Conservation (phyloP, 1,140 invertebrate species). For the Chelonus insularis region DNA sequence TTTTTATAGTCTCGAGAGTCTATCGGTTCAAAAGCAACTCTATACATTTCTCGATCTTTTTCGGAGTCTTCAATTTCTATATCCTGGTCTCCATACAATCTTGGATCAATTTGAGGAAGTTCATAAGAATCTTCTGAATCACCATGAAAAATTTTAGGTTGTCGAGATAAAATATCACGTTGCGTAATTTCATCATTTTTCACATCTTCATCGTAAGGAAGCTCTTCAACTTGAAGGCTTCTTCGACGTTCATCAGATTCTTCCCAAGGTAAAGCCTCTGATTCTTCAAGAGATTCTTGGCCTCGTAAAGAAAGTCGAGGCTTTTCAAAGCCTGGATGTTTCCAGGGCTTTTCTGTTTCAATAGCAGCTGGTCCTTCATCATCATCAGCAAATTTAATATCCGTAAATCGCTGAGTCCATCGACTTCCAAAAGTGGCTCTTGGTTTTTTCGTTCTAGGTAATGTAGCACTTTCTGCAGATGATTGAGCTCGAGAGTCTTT, state of each 20-base stretch:
- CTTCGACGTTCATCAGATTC: conserved; percentile 30
- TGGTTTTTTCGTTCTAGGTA: conserved; percentile 54
- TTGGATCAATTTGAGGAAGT: conserved; percentile 33
- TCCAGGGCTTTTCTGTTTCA: conserved; percentile 55
- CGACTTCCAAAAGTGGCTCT: conserved; percentile 49
- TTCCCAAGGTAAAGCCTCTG: conserved; percentile 45
- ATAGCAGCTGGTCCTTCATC: conserved; percentile 43
- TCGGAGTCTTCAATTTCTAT: conserved; percentile 24
- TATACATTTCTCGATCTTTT: conserved; percentile 34
- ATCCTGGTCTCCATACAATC: conserved; percentile 31
- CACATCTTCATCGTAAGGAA: conserved; percentile 24
- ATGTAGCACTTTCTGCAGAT: conserved; percentile 59
- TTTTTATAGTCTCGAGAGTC: conserved; percentile 43
- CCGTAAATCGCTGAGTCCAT: conserved; percentile 60
- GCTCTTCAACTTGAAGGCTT: not conserved
- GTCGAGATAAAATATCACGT: not conserved
- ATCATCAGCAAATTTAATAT: conserved; percentile 30
- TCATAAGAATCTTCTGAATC: conserved; percentile 43
- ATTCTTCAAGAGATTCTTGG: conserved; percentile 32
- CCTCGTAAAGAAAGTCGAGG: conserved; percentile 45
- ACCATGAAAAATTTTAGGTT: conserved; percentile 18
- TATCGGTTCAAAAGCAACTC: conserved; percentile 40
- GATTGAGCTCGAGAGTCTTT: conserved; percentile 52
- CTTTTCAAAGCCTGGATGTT: conserved; percentile 56
- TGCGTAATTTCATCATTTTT: conserved; percentile 22